Evolutionary conservation across 1,140 invertebrate genomes (phyloP).

Genomic region (Papilio machaon): DNA sequence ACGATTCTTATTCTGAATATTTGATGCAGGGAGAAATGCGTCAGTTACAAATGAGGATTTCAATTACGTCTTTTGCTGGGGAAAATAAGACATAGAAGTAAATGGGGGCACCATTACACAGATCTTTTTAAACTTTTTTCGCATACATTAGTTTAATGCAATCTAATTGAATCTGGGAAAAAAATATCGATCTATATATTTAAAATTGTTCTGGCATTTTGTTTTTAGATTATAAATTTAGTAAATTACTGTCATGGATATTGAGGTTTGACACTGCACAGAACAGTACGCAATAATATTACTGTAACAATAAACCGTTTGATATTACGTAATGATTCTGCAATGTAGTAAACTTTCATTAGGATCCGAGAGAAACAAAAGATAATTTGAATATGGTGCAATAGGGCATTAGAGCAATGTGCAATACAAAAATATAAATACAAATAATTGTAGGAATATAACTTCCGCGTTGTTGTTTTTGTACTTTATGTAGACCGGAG

Average conservation of each 20-base stretch:
- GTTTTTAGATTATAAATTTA: background rate
- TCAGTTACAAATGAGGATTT: conserved; percentile 11
- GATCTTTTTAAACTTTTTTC: conserved; percentile 26
- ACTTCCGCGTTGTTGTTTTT: conserved; percentile 70
- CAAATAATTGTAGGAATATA: conserved; percentile 46
- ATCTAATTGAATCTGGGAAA: background rate
- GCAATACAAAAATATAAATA: conserved; percentile 33
- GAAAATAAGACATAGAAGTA: background rate
- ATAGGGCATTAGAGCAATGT: conserved; percentile 30
- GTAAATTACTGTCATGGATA: conserved; percentile 7
- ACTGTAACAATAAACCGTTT: conserved; percentile 21
- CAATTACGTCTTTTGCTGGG: background rate
- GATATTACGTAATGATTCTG: conserved; percentile 23
- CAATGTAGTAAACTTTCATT: conserved; percentile 29
- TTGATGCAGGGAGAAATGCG: conserved; percentile 14
- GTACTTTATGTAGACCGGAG: conserved; percentile 63
- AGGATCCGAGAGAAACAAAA: conserved; percentile 28
- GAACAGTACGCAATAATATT: conserved; percentile 19
- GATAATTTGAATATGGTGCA: conserved; percentile 45
- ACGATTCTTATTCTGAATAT: conserved; percentile 27
- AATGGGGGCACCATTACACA: conserved; percentile 27
- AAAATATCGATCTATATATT: background rate
- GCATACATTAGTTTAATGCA: conserved; percentile 26
- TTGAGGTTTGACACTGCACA: background rate
- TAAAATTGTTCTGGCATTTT: background rate